These are phyloP conservation scores for Leucophenga maculata DNA, from an alignment of 2,888 invertebrate species.

Conservation along the genomic window DNA sequence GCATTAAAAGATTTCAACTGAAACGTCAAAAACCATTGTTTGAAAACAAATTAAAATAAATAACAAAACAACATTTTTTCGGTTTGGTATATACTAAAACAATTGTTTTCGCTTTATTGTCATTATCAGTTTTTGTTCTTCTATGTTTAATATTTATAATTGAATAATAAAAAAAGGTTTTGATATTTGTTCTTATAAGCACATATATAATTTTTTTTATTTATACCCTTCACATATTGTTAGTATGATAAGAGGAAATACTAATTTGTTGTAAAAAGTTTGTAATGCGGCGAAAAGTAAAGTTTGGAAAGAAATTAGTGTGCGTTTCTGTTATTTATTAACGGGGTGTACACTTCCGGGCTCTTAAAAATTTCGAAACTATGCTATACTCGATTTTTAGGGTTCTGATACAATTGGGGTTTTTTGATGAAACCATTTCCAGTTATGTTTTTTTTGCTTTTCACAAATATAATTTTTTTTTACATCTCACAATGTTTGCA, in stretches of 20 bases:
- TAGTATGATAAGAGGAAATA: neutral
- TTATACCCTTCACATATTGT: slow-evolving; percentile 4
- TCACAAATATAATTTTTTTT: too few relatives aligned
- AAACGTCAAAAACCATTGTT: slow-evolving; percentile 34
- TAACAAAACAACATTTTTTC: slow-evolving; percentile 33
- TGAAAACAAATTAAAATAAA: slow-evolving; percentile 13
- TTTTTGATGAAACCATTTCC: too few relatives aligned
- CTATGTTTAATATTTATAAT: neutral
- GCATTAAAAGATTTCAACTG: slow-evolving; percentile 48
- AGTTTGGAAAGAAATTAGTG: too few relatives aligned
- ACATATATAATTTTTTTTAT: slow-evolving; percentile 9
- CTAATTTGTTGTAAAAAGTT: neutral
- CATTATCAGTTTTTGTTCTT: slow-evolving; percentile 43
- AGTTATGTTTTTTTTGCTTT: too few relatives aligned
- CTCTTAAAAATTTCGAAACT: too few relatives aligned
- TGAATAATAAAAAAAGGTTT: slow-evolving; percentile 16
- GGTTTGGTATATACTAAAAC: slow-evolving; percentile 39
- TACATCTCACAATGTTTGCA: too few relatives aligned
- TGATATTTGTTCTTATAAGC: slow-evolving; percentile 22
- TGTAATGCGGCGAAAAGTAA: neutral
- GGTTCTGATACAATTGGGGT: too few relatives aligned
- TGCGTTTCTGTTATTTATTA: too few relatives aligned
- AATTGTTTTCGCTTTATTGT: slow-evolving; percentile 56
- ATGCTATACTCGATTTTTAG: too few relatives aligned
- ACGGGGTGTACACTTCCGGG: too few relatives aligned